Evolutionary conservation across 2,888 invertebrate genomes (phyloP).

Genomic region (Hirtodrosophila cameraria): DNA sequence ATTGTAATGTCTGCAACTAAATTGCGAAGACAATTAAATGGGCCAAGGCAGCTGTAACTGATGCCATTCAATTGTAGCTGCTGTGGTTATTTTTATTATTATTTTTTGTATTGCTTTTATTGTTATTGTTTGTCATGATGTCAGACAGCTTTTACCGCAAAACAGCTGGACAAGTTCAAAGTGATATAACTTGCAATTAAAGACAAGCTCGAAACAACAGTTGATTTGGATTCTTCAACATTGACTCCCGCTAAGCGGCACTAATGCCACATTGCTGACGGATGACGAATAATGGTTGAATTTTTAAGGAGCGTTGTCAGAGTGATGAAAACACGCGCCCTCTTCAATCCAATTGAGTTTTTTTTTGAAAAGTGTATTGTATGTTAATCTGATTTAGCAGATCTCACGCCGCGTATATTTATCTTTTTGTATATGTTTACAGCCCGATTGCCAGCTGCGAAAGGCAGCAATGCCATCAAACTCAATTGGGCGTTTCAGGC

Average conservation of each 20-base stretch:
- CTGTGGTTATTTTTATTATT: conserved; percentile 15
- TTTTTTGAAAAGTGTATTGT: conserved; percentile 53
- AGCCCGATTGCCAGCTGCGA: background rate
- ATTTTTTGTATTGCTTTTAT: too few species aligned
- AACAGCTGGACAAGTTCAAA: conserved; percentile 26
- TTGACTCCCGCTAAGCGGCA: conserved; percentile 31
- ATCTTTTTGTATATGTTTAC: background rate
- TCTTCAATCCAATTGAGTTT: too few species aligned
- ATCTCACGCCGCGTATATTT: conserved; percentile 8
- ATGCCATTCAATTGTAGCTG: conserved; percentile 4
- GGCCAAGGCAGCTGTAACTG: conserved; percentile 14
- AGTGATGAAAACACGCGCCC: conserved; percentile 25
- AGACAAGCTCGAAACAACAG: conserved; percentile 4
- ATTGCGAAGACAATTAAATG: conserved; percentile 40
- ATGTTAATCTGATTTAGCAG: conserved; percentile 60
- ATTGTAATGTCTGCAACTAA: conserved; percentile 33
- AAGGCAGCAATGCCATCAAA: background rate
- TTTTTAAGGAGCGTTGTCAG: conserved; percentile 25
- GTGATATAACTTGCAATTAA: conserved; percentile 20
- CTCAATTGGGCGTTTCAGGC: background rate
- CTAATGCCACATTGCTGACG: conserved; percentile 32
- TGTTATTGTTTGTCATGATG: too few species aligned
- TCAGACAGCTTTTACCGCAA: conserved; percentile 19
- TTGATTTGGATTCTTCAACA: conserved; percentile 16
- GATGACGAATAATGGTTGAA: conserved; percentile 31